These are phyloP conservation scores for Electrophaes corylata DNA, from an alignment of 2,888 invertebrate genomes.

Conservation along the genomic window DNA sequence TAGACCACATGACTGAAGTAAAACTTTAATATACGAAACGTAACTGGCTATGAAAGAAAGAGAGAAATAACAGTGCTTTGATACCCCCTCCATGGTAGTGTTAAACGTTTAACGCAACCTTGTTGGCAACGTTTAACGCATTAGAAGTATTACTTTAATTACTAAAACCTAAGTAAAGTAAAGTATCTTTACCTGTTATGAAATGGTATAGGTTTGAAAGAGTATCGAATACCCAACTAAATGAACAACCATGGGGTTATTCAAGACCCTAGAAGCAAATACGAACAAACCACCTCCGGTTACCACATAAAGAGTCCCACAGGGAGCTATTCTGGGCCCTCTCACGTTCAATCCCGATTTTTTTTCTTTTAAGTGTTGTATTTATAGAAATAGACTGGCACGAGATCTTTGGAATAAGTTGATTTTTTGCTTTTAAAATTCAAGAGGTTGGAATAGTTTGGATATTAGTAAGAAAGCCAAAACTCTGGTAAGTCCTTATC, in stretches of 20 bases:
- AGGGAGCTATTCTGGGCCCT: conserved; percentile 81
- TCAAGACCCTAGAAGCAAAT: conserved; percentile 18
- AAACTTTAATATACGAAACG: too few species aligned
- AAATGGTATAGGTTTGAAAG: conserved; percentile 5
- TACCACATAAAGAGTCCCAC: conserved; percentile 74
- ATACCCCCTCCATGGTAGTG: too few species aligned
- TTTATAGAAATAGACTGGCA: conserved; percentile 74
- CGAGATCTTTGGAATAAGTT: conserved; percentile 54
- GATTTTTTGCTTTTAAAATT: conserved; percentile 37
- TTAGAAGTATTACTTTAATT: too few species aligned
- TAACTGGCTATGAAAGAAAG: too few species aligned
- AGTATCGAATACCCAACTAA: conserved; percentile 25
- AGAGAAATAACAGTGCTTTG: too few species aligned
- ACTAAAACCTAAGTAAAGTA: too few species aligned
- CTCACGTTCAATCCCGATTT: conserved; percentile 61
- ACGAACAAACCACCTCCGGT: conserved; percentile 47
- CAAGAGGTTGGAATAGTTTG: conserved; percentile 28
- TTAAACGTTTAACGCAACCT: too few species aligned
- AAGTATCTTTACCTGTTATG: too few species aligned
- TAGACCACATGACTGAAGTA: too few species aligned
- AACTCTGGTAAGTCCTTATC: conserved; percentile 21
- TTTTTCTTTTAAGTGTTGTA: conserved; percentile 74
- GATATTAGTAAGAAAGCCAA: conserved; percentile 36
- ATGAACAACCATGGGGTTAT: conserved; percentile 13
- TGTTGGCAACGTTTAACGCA: too few species aligned